A percentile compares a stretch with the other conserved stretches of the same genome.
These are phyloP conservation scores for Mixornis gularis DNA, from an alignment of 2,113 vertebrate species.

Conservation along the genomic window DNA sequence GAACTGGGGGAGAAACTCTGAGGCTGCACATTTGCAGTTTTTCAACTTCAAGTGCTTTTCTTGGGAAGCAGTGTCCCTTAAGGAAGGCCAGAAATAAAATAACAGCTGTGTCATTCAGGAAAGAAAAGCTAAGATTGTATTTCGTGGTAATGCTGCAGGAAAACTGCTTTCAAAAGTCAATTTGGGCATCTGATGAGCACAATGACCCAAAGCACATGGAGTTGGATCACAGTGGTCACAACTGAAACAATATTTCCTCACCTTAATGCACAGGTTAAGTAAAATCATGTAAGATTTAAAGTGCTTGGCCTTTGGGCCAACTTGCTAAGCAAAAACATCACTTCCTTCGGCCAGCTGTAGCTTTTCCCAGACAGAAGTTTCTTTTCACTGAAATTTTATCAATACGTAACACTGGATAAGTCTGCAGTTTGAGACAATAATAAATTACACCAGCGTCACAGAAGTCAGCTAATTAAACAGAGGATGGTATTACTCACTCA, in stretches of 20 bases:
- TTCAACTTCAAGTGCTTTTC: neutral
- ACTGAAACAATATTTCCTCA: neutral
- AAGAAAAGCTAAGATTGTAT: neutral
- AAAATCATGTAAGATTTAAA: constrained; percentile 18
- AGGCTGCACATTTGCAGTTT: neutral
- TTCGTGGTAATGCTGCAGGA: neutral
- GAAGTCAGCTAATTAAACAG: neutral
- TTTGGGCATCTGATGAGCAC: neutral
- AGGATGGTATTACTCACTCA: neutral
- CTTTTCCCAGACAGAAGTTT: constrained; percentile 5
- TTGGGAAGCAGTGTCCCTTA: neutral
- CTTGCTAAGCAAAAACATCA: neutral
- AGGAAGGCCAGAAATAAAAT: neutral
- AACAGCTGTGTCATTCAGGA: neutral
- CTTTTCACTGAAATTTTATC: constrained; percentile 21
- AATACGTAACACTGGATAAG: neutral
- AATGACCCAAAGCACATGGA: neutral
- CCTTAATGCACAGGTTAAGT: neutral
- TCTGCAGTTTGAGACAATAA: neutral
- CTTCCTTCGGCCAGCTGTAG: neutral
- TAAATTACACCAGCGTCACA: neutral
- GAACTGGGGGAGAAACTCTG: neutral
- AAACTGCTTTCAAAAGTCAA: neutral
- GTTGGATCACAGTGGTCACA: neutral
- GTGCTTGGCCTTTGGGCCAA: neutral